Conservation (phyloP, 1,140 invertebrate genomes). For the Drusus annulatus region DNA sequence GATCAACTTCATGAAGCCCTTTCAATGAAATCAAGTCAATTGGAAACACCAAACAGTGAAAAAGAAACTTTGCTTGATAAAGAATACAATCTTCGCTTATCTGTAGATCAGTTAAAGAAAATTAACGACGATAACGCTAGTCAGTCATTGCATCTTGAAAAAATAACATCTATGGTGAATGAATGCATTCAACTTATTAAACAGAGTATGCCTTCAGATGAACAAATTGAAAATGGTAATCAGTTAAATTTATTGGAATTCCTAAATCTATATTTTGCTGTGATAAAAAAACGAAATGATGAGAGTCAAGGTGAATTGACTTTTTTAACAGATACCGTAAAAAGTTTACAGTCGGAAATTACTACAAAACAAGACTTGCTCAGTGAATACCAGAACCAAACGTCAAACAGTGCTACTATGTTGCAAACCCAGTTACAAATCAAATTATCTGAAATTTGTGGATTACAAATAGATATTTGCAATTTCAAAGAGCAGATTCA, state of each 20-base stretch:
- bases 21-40: background rate
- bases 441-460: too few species aligned
- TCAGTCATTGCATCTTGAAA: background rate
- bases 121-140: background rate
- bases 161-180: background rate
- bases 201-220: background rate
- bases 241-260: background rate
- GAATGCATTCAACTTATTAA: constrained; percentile 7
- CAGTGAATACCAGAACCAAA: too few species aligned
- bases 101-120: too few species aligned
- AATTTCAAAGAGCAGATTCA: background rate
- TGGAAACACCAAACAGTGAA: background rate
- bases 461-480: too few species aligned
- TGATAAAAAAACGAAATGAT: background rate
- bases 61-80: background rate
- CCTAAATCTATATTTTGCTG: background rate
- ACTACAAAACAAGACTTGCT: too few species aligned
- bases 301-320: too few species aligned
- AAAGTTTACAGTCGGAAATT: too few species aligned
- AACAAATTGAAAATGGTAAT: background rate
- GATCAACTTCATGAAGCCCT: background rate
- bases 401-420: too few species aligned
- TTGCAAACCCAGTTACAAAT: too few species aligned
- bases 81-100: background rate
- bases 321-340: too few species aligned